Evolutionary conservation across 2,113 vertebrate genomes (phyloP), one percentile per base, ranked within the genome.

Genomic region (Oreotrochilus melanogaster): DNA sequence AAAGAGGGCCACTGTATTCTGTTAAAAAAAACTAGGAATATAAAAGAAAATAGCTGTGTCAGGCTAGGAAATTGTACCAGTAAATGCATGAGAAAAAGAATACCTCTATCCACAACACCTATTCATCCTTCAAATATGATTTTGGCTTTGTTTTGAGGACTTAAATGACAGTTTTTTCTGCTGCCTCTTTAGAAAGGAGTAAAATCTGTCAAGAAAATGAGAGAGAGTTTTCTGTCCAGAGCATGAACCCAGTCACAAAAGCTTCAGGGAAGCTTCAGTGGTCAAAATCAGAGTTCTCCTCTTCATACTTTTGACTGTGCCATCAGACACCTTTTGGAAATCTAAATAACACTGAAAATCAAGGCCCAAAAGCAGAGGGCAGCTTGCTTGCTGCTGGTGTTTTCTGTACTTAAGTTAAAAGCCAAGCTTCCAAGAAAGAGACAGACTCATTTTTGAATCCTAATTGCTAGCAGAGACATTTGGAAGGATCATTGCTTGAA

Each of bases 1-100:
- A 73, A 71, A 98, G 97, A 88, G 98, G 97, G 71, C 98, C 98
- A 0, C 96, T 96, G 80, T 98, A 98, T 95, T 98, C 98, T 74
- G 96, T 97, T 89, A 98, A 95, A 95, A 98, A 98, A 62, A 98
- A 97, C 98, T 98, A 73, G 56, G 96, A 97, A 89, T 78, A 14
- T 57, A 93, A 93, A 83, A 90, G 67, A 86, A 84, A 90, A 94
- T 19, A 91, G 78, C 16, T 47, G 37, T 56, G 31, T 86, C 64
- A 92, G 66, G 47, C 50, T 37, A 60, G 58, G 39, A 93, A 90
- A 78, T 43, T 56, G 4, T 57, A 83, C 37, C 31, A 86, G 18
- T 66, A 70, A 73, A 86, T 17, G 7, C 35, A 53, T 47, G 43
- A 89, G 28, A 66, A 70, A 69, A 83, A 86, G 14, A 83, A 83